Evolutionary conservation across 2,888 invertebrate species (phyloP).

Genomic region (Tetropium fuscum): DNA sequence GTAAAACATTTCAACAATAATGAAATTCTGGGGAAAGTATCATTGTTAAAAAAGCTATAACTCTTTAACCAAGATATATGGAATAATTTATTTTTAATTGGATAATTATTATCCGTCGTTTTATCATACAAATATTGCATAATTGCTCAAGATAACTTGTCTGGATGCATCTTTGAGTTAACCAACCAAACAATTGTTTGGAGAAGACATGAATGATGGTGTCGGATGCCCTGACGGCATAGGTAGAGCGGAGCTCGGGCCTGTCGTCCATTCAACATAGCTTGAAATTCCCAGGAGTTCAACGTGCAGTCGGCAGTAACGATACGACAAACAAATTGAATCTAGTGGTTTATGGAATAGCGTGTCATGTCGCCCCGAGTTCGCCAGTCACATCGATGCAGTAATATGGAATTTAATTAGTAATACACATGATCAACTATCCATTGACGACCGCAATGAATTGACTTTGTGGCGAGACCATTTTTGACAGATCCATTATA

Average conservation of each 20-base stretch:
- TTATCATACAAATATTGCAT: too few species aligned
- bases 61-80: too few species aligned
- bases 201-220: too few species aligned
- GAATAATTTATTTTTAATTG: too few species aligned
- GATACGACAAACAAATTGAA: conserved; percentile 60
- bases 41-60: too few species aligned
- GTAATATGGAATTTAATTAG: conserved; percentile 53
- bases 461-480: not conserved
- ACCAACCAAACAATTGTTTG: too few species aligned
- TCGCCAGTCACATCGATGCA: conserved; percentile 42
- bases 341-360: conserved; percentile 50
- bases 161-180: too few species aligned
- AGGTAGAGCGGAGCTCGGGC: conserved; percentile 11
- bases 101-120: too few species aligned
- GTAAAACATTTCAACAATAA: too few species aligned
- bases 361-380: conserved; percentile 47
- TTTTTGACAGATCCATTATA: not conserved
- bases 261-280: conserved; percentile 17
- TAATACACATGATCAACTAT: conserved; percentile 48
- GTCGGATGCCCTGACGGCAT: not conserved
- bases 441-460: conserved; percentile 20
- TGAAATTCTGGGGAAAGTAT: too few species aligned
- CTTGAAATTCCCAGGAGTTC: conserved; percentile 35
- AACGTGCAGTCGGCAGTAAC: conserved; percentile 55
- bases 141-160: too few species aligned